A percentile compares a stretch with the other conserved stretches of the same genome.
Evolutionary conservation across 2,888 invertebrate species (phyloP).

Genomic region (Pristionchus maxplancki): DNA sequence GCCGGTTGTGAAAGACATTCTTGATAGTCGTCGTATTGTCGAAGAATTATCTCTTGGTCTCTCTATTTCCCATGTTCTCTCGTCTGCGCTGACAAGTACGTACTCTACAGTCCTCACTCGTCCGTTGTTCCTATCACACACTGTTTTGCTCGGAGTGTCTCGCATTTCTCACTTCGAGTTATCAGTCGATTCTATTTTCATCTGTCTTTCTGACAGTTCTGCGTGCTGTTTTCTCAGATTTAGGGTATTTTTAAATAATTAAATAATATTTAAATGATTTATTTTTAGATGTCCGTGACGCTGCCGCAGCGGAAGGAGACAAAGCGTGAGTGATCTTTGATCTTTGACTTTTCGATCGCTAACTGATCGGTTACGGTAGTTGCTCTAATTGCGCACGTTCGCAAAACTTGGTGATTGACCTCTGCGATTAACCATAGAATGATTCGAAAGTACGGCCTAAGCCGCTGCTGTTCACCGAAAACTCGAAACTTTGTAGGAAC

Average conservation of each 20-base stretch:
- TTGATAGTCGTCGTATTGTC: not conserved
- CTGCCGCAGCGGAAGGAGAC: not conserved
- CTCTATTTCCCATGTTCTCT: not conserved
- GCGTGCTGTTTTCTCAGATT: not conserved
- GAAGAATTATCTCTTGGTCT: not conserved
- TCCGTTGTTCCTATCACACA: too few species aligned
- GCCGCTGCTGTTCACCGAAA: not conserved
- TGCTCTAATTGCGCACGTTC: not conserved
- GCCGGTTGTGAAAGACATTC: not conserved
- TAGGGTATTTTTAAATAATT: not conserved
- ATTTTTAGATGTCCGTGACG: not conserved
- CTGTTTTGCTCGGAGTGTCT: not conserved
- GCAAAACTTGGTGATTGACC: not conserved
- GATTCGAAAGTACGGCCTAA: not conserved
- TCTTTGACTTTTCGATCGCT: not conserved
- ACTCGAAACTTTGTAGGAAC: not conserved
- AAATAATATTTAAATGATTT: not conserved
- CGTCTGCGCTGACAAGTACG: too few species aligned
- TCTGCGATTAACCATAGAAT: not conserved
- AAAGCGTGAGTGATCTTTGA: constrained; percentile 16
- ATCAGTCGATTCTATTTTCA: constrained; percentile 25
- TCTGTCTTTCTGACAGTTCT: not conserved
- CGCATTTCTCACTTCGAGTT: not conserved
- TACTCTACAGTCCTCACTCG: not conserved
- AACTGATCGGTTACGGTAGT: not conserved